Conservation (phyloP, 2,113 vertebrate genomes). For the Otus sunia region DNA sequence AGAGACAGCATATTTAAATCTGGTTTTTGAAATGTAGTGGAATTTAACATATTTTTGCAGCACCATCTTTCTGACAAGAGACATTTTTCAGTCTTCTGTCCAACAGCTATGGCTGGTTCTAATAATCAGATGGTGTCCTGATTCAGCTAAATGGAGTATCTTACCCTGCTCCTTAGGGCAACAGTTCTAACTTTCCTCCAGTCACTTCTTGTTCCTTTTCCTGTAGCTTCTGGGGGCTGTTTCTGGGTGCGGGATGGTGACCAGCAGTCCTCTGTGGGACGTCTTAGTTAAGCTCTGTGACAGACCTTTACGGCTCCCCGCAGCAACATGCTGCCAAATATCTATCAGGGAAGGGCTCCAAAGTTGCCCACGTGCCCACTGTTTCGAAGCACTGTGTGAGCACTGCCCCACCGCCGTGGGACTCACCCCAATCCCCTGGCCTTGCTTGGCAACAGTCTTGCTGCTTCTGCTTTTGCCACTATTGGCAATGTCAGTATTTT, state of each 20-base stretch:
- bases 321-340: not conserved
- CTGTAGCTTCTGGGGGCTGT: not conserved
- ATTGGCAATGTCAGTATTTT: not conserved
- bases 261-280: not conserved
- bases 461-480: not conserved
- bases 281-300: not conserved
- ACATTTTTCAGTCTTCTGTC: not conserved
- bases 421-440: not conserved
- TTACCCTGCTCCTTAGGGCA: not conserved
- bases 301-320: not conserved
- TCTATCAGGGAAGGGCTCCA: not conserved
- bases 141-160: not conserved
- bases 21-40: not conserved
- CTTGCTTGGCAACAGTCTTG: not conserved
- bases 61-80: not conserved
- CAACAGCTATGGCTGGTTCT: not conserved
- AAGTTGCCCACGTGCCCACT: fast-evolving
- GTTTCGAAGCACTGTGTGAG: not conserved
- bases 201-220: not conserved
- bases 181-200: not conserved
- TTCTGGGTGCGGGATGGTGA: not conserved
- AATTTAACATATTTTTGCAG: not conserved
- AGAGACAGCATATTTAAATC: not conserved
- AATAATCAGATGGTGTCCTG: not conserved
- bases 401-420: too few species aligned